Percentiles rank a stretch among this genome's conserved stretches.
Conservation (phyloP, 2,888 invertebrate species). For the Ernsta delagoae region DNA sequence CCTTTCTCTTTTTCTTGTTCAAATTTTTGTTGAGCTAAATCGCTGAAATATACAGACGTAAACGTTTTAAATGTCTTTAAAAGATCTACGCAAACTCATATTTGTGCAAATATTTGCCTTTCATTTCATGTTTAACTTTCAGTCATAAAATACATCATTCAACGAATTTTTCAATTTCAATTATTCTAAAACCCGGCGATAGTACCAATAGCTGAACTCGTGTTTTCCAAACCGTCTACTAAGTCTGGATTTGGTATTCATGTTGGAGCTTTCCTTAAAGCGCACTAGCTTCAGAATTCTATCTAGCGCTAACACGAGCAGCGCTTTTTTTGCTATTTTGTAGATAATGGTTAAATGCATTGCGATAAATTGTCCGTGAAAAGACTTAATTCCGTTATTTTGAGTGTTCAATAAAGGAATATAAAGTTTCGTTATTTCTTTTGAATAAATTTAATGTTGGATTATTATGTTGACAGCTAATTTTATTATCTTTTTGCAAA, state of each 20-base stretch:
- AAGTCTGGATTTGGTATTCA: constrained; percentile 24
- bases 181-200: neutral
- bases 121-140: neutral
- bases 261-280: constrained; percentile 15
- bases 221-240: constrained; percentile 8
- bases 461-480: no score
- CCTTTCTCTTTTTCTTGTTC: no score
- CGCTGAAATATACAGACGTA: no score
- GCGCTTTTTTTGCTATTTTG: constrained; percentile 4
- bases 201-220: constrained; percentile 1
- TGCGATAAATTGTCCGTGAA: constrained; percentile 12
- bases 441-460: neutral
- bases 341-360: constrained; percentile 13
- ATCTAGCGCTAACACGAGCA: constrained; percentile 10
- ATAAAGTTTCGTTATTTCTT: neutral
- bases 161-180: neutral
- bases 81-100: no score
- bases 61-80: no score
- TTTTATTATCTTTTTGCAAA: no score
- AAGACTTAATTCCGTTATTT: neutral
- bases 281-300: constrained; percentile 12
- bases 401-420: neutral
- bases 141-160: neutral
- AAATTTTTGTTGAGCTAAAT: no score
- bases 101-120: no score